These are phyloP conservation scores for Deladenus siricidicola DNA, from an alignment of 2,888 invertebrate species.

Conservation along the genomic window DNA sequence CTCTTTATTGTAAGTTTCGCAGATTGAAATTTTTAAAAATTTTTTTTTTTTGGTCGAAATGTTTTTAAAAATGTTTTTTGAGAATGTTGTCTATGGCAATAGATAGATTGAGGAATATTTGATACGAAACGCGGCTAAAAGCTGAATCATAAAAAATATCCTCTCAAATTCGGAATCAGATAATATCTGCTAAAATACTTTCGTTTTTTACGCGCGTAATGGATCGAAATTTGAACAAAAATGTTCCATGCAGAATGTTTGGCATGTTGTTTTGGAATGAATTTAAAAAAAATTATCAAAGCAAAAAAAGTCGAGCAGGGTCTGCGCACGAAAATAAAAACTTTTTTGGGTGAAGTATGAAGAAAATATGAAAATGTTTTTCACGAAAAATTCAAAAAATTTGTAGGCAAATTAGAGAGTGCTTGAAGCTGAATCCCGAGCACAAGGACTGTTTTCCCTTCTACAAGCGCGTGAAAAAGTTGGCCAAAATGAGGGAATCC, in stretches of 20 bases:
- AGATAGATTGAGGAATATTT: not conserved
- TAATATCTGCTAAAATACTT: too few relatives aligned
- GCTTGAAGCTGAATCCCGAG: constrained; percentile 90
- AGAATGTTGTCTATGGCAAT: not conserved
- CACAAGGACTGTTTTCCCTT: constrained; percentile 89
- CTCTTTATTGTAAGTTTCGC: constrained; percentile 66
- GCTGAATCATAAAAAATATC: too few relatives aligned
- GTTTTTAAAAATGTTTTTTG: not conserved
- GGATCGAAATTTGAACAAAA: too few relatives aligned
- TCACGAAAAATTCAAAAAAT: not conserved
- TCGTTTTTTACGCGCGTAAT: too few relatives aligned
- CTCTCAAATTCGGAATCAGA: too few relatives aligned
- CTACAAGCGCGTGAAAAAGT: constrained; percentile 88
- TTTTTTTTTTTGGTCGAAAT: too few relatives aligned
- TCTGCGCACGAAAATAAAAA: too few relatives aligned
- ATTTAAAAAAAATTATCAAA: constrained; percentile 1
- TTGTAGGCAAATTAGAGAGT: constrained; percentile 79
- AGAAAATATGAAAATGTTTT: not conserved
- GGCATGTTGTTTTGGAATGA: not conserved
- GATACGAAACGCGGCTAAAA: not conserved
- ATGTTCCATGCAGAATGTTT: too few relatives aligned
- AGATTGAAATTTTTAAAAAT: too few relatives aligned
- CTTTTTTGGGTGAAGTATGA: too few relatives aligned
- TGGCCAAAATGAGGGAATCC: constrained; percentile 60
- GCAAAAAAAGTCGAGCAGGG: too few relatives aligned